These are phyloP conservation scores for Xylocampa areola DNA, from an alignment of 2,888 invertebrate species.

Conservation along the genomic window DNA sequence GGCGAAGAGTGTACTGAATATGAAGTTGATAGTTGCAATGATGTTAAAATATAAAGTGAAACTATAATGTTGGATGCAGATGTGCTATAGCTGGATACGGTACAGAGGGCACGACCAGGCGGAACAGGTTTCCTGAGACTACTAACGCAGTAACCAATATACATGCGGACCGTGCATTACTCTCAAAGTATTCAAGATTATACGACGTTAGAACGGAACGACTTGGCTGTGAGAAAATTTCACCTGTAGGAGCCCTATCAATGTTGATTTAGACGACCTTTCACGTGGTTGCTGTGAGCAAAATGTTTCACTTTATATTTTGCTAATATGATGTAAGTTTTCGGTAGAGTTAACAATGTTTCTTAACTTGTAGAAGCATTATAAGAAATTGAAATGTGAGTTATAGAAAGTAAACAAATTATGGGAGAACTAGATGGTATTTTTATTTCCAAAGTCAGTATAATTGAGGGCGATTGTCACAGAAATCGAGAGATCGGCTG, in stretches of 20 bases:
- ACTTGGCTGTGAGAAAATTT: slow-evolving; percentile 86
- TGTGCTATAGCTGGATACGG: slow-evolving; percentile 76
- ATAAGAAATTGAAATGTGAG: too few species aligned
- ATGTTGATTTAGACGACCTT: slow-evolving; percentile 64
- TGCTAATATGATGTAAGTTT: slow-evolving; percentile 3
- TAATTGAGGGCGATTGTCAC: too few species aligned
- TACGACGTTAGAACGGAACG: slow-evolving; percentile 71
- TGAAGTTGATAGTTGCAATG: slow-evolving; percentile 67
- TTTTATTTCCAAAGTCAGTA: too few species aligned
- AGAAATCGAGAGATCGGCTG: too few species aligned
- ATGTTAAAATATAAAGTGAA: slow-evolving; percentile 82
- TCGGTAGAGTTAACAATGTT: not conserved
- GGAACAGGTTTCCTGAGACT: slow-evolving; percentile 85
- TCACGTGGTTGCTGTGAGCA: slow-evolving; percentile 54
- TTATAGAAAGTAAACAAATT: too few species aligned
- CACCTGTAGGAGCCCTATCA: slow-evolving; percentile 78
- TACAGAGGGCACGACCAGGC: slow-evolving; percentile 84
- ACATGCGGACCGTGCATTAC: slow-evolving; percentile 81
- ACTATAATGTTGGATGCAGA: slow-evolving; percentile 76
- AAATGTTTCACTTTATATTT: slow-evolving; percentile 59
- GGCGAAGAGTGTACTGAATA: slow-evolving; percentile 9
- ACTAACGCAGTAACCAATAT: slow-evolving; percentile 88
- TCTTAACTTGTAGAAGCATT: too few species aligned
- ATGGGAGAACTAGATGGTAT: too few species aligned
- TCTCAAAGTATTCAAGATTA: slow-evolving; percentile 74